Evolutionary conservation across 2,888 invertebrate species (phyloP), one percentile per base, ranked within the genome.

Genomic region (Ditylenchus weischeri): DNA sequence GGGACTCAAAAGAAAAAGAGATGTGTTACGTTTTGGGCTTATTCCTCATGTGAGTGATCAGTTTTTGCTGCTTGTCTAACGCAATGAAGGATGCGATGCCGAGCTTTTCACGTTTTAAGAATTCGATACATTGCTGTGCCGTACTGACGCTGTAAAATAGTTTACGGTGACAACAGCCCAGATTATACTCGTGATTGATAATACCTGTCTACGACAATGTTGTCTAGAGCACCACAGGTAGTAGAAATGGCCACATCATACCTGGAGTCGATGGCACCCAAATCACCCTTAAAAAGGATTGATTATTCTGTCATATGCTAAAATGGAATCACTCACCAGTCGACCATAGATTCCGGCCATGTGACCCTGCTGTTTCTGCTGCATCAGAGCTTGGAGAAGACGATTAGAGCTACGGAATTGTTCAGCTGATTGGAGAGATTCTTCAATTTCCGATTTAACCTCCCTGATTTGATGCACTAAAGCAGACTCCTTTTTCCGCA

Each of bases 211-310:
- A 92, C 92, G 0, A 98, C 90, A 66, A 96, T 90, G 81, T 92
- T 89, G 83, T 98, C 94, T 21, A 96, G 84, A 0, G 82, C 76
- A 0, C 90, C 90, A 82, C 93, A 93, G 0, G 92, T 92, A 0
- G 94, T 95, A 0, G 95, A 95, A 76, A 96, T 89, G 0, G 96
- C 96, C 0, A 93, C 89, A 84, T 98, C 96, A 84, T 92, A 98
- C 83, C 90, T 91, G 18, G 86, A 85, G 83, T 93, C 92, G 74
- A 98, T 94, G 0, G 89, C 92, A 15, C 95, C 98, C 47, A 98
- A 87, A 83, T 96, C 94, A 11, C 96, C 96, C 91, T 92, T 80
- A 21, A 70, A 75, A 19, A 38, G 13, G 18, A 35, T 36, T 11
- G 10, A 10, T 3, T 15, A 29, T 6, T 29, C 13, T 54, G 5